These are phyloP conservation scores for Panopea generosa DNA, from an alignment of 2,888 invertebrate species.

Conservation along the genomic window DNA sequence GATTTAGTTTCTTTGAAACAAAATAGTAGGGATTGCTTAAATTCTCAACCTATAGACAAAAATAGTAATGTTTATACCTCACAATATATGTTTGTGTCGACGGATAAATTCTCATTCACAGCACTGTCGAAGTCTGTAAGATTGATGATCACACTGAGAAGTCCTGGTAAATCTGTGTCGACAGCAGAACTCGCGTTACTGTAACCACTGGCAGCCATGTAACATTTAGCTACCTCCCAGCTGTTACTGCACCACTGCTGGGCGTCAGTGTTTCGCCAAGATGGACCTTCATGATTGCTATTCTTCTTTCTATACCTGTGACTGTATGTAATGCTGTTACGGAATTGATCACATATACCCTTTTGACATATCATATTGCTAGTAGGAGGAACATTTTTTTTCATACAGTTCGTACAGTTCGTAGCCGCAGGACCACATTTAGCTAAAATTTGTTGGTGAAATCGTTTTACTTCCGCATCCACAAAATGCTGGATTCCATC, in stretches of 20 bases:
- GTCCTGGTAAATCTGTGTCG: slow-evolving; percentile 8
- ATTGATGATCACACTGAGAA: slow-evolving; percentile 6
- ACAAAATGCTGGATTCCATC: too few species aligned
- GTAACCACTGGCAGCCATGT: slow-evolving; percentile 5
- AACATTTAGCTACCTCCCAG: slow-evolving; percentile 16
- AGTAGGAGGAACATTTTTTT: too few species aligned
- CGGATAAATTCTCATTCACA: not conserved
- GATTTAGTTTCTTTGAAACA: too few species aligned
- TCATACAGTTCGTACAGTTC: too few species aligned
- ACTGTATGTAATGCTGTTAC: not conserved
- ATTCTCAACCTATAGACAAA: too few species aligned
- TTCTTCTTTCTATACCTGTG: not conserved
- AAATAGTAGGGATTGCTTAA: too few species aligned
- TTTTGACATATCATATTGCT: not conserved
- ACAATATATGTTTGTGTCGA: too few species aligned
- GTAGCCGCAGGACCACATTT: too few species aligned
- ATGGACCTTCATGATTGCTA: not conserved
- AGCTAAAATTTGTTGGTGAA: not conserved
- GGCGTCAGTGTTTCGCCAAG: slow-evolving; percentile 1
- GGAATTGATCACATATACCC: not conserved
- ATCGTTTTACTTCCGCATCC: too few species aligned
- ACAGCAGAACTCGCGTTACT: not conserved
- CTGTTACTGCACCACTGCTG: not conserved
- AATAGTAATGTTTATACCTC: too few species aligned
- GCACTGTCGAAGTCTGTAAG: not conserved